Base-by-base conservation (phyloP, 2,888 invertebrate species). In the Leptura quadrifasciata region DNA sequence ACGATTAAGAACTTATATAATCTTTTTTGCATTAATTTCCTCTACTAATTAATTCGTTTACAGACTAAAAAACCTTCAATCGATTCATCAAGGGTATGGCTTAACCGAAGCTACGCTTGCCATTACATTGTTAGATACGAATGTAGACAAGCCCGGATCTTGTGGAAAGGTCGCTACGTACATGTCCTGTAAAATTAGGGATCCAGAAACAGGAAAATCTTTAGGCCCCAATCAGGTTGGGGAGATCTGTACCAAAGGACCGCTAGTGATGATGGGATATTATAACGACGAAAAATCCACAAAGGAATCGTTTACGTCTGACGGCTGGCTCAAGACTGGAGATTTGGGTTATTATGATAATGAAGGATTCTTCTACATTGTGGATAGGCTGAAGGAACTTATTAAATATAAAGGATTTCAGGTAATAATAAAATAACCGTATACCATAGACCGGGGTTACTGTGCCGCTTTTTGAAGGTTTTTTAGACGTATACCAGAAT, bases 351-450 rank as follows among this genome's bases (percentile, higher is more conserved):
- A 95, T 87, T 95, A 93, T 82, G 96, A 96, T 85, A 88, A 92
- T 1, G 93, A 96, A 21, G 94, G 93, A 0, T 94, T 91, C 87
- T 95, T 96, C 88, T 96, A 92, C 84, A 93, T 97, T 79, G 95
- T 96, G 1, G 97, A 97, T 88, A 90, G 97, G 76, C 90, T 97
- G 24, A 97, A 97, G 87, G 97, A 97, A 86, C 92, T 97, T 39
- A 97, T 97, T 84, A 97, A 97, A 88, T 96, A 96, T 86, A 97
- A 97, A 88, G 96, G 94, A 58, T 95, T 93, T 84, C 94, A 95
- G 92, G 95, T 95, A 80, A 47, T 47, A n/a, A 47, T 2, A 39
- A 39, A 39, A 39, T 39, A 2, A 24, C 24, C 24, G n/a, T n/a
- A n/a, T n/a, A n/a, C n/a, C n/a, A n/a, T n/a, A n/a, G n/a, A n/a